A percentile compares a stretch with the other conserved stretches of the same genome.
Conservation (phyloP, 2,888 invertebrate genomes). For the Idaea biselata region DNA sequence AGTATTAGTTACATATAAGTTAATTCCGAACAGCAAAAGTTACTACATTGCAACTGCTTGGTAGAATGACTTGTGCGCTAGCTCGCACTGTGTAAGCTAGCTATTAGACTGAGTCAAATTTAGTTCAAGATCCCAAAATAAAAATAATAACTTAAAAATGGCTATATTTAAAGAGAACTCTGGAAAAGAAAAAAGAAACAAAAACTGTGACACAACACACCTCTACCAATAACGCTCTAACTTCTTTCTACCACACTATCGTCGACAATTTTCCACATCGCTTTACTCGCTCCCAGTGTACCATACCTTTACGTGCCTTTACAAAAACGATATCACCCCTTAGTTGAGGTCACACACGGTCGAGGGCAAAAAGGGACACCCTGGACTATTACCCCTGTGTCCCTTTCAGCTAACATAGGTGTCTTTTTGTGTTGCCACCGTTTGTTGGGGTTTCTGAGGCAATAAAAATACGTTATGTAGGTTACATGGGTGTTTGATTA, state of each 20-base stretch:
- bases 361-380: slow-evolving; percentile 29
- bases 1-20: no score
- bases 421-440: neutral
- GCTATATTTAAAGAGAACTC: no score
- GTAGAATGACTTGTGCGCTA: no score
- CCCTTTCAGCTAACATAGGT: neutral
- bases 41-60: no score
- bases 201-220: neutral
- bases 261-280: slow-evolving; percentile 6
- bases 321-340: slow-evolving; percentile 25
- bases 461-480: neutral
- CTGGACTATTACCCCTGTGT: neutral
- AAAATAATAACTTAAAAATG: no score
- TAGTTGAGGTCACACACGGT: slow-evolving; percentile 24
- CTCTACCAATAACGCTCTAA: neutral
- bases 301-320: slow-evolving; percentile 2
- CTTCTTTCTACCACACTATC: neutral
- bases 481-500: neutral
- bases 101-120: no score
- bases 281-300: slow-evolving; percentile 2
- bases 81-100: no score
- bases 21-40: no score
- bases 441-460: neutral
- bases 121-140: no score
- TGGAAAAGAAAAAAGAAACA: neutral